Percentiles rank a stretch among this genome's conserved stretches.
phyloP scores from a whole-genome alignment of 2,113 vertebrate species.

The Genyomyrus donnyi region DNA sequence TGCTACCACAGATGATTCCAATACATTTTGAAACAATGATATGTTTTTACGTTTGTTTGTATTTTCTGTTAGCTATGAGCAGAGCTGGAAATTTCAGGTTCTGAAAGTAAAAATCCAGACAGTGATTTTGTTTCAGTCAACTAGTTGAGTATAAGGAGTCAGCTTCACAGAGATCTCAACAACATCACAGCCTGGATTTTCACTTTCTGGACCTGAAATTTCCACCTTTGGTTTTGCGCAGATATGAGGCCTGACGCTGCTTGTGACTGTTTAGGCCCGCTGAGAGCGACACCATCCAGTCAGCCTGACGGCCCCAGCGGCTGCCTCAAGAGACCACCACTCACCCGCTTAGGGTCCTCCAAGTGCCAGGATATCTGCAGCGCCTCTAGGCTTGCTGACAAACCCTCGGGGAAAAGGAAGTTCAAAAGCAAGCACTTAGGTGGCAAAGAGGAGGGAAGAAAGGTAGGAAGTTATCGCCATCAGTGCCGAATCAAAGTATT shows the following conservation, averaged over 20 bases:
- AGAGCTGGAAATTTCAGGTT: background rate
- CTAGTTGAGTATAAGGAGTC: background rate
- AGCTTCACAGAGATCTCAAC: background rate
- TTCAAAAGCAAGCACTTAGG: slow-evolving; percentile 94
- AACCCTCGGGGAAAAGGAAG: slow-evolving; percentile 94
- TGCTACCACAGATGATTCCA: background rate
- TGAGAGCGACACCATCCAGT: slow-evolving; percentile 23
- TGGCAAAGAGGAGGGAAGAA: slow-evolving; percentile 69
- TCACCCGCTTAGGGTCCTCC: slow-evolving; percentile 55
- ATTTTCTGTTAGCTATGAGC: background rate
- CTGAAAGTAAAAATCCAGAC: background rate
- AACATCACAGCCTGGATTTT: background rate
- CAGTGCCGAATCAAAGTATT: slow-evolving; percentile 3
- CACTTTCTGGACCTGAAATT: background rate
- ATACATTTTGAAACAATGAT: background rate
- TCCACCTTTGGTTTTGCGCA: background rate
- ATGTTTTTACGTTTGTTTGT: background rate
- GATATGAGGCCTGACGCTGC: background rate
- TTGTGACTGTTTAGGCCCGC: slow-evolving; percentile 23
- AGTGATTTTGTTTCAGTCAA: background rate
- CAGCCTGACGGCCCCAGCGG: slow-evolving; percentile 41
- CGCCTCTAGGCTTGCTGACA: slow-evolving; percentile 67
- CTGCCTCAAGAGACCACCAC: slow-evolving; percentile 41
- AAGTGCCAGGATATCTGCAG: slow-evolving; percentile 57
- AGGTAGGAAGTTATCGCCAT: slow-evolving; percentile 58